Conservation (phyloP, 2,113 vertebrate species). For the Motacilla tschutschensis region DNA sequence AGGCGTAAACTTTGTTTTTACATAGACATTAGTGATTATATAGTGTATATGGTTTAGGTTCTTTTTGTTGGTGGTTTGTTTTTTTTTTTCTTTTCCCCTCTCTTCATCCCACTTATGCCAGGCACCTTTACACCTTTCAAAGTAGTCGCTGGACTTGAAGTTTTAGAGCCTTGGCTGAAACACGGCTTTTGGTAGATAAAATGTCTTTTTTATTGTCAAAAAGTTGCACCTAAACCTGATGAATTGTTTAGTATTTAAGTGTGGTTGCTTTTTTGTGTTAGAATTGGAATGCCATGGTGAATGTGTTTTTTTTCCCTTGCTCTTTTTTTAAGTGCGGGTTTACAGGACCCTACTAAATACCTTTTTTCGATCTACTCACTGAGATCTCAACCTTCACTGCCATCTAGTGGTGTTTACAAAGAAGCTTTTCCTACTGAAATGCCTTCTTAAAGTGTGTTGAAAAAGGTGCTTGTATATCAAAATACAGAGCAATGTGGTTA, state of each 20-base stretch:
- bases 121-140: not conserved
- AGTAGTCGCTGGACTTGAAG: not conserved
- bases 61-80: not conserved
- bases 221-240: not conserved
- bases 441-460: not conserved
- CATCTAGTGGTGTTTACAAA: constrained; percentile 12
- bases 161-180: not conserved
- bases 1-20: not conserved
- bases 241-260: not conserved
- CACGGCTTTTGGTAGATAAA: not conserved
- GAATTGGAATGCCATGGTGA: not conserved
- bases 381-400: not conserved
- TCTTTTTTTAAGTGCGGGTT: not conserved
- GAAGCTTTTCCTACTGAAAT: not conserved
- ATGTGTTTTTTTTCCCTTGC: not conserved
- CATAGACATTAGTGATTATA: not conserved
- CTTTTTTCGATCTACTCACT: accelerated
- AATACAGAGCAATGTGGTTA: not conserved
- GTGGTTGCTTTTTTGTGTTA: not conserved
- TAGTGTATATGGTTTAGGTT: accelerated
- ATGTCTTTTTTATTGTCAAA: not conserved
- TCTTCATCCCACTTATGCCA: not conserved
- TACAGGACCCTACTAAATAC: not conserved
- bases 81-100: accelerated
- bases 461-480: not conserved